Evolutionary conservation across 2,113 vertebrate species (phyloP), one percentile per base, ranked within the genome.

Genomic region (Pterocles gutturalis): DNA sequence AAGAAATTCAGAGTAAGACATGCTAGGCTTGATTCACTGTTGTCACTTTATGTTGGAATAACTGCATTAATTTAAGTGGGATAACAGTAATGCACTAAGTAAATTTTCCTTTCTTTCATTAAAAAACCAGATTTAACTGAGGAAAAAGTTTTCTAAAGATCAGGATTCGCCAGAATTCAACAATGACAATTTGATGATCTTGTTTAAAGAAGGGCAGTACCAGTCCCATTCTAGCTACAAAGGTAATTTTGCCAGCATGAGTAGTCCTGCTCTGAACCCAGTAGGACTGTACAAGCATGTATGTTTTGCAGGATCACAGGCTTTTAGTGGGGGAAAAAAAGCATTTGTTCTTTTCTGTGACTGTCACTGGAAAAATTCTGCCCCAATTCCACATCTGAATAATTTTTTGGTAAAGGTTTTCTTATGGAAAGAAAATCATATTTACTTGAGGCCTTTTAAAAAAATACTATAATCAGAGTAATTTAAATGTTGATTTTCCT

Each of bases 101-200:
- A 64, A 22, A 18, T n/a, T 83, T 89, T 71, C 69, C 45, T 79
- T 90, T 71, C 26, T 60, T 89, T 38, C 51, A 17, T 75, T 67
- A 11, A 14, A 17, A 10, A 43, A 17, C 5, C 57, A 79, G 49
- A 60, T 84, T 54, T 81, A 96, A 82, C 60, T 46, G 43, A 86
- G 73, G 65, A 93, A 51, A 29, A 90, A 34, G 18, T 87, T 96
- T 78, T 90, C 48, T 92, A 87, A 86, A 96, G 57, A 78, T 36
- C 22, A 66, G 34, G 29, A 91, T 82, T 82, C 65, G 49, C 20
- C 2, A 1, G 36, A 90, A 53, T 46, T 92, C 29, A 72, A 18
- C 51, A 83, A 46, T 20, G 65, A 41, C 62, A 60, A 11, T 76
- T 72, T 69, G 65, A 53, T 65, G 46, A 83, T 25, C 14, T 26